A percentile compares a stretch with the other conserved stretches of the same genome.
These are phyloP conservation scores for Carabus problematicus DNA, from an alignment of 2,888 invertebrate genomes.

Conservation along the genomic window DNA sequence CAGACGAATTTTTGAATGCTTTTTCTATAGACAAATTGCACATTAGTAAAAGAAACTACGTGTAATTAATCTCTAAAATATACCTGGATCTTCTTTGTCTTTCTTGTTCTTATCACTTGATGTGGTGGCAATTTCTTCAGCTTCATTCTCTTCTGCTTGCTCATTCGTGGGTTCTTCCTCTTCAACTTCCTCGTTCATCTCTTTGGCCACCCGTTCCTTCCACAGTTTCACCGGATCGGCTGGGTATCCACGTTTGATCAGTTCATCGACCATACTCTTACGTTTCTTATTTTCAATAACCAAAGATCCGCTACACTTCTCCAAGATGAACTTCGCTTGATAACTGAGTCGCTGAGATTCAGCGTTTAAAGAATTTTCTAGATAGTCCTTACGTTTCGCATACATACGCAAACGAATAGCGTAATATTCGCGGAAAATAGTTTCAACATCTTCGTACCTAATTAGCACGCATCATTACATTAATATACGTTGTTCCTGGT, in stretches of 20 bases:
- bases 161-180: slow-evolving; percentile 58
- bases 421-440: slow-evolving; percentile 86
- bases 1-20: slow-evolving; percentile 68
- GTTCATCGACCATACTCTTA: slow-evolving; percentile 85
- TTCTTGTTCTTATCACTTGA: slow-evolving; percentile 7
- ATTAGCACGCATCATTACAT: too few species aligned
- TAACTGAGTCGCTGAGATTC: slow-evolving; percentile 88
- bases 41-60: background rate
- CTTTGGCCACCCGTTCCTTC: slow-evolving; percentile 72
- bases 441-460: slow-evolving; percentile 61
- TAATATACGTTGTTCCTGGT: background rate
- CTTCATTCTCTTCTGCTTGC: slow-evolving; percentile 58
- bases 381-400: slow-evolving; percentile 82
- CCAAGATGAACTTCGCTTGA: slow-evolving; percentile 93
- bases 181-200: slow-evolving; percentile 70
- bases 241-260: slow-evolving; percentile 72
- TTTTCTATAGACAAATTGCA: slow-evolving; percentile 59
- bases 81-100: slow-evolving; percentile 17
- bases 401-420: slow-evolving; percentile 81
- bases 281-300: slow-evolving; percentile 95
- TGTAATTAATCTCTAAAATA: background rate
- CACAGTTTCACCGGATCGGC: slow-evolving; percentile 73
- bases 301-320: slow-evolving; percentile 90
- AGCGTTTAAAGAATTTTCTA: slow-evolving; percentile 89
- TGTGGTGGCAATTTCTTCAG: slow-evolving; percentile 55